Base-by-base conservation (phyloP, 2,888 invertebrate genomes). In the Drosophila neotestacea region DNA sequence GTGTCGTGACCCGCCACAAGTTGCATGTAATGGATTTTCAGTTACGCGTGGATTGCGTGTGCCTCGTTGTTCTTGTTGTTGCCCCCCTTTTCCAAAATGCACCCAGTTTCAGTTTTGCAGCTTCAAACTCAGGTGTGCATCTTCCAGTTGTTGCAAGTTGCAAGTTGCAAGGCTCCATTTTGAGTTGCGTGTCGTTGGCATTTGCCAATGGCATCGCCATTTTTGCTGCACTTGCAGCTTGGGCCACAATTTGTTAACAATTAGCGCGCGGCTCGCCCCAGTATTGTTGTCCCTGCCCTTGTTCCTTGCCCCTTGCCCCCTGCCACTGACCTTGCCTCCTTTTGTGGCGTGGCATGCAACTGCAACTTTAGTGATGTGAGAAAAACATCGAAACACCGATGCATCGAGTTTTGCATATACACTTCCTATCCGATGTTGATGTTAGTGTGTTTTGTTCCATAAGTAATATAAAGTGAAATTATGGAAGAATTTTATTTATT, bases 181-280 rank as follows among this genome's bases (percentile, higher is more conserved):
- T 13, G 39, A 39, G 41, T 77, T 59, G 76, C 76, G 76, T 76
- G 74, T 62, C 60, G 66, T 30, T 54, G 56, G 54, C 52, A 42
- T 70, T 64, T 48, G 51, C 16, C 11, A 42, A 46, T 38, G 13
- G 30, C 13, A 36, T n/a, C 27, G 46, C 55, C 41, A 22, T 9
- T 46, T 46, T 13, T 44, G 22, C 28, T 48, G 39, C 74, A 66
- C 73, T 77, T 59, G 75, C 65, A 58, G 59, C 64, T 64, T 76
- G 70, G 71, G 73, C 76, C 68, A 83, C 86, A 84, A 88, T 88
- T 85, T 85, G 84, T 88, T 88, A 88, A 88, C 84, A 85, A 85
- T 85, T 85, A 85, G 84, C 84, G 79, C 79, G 48, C 32, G 3
- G 50, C 38, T 30, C 44, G 51, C 58, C 48, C 42, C 62, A 55